Evolutionary conservation across 2,888 invertebrate species (phyloP).

Genomic region (Sepiola atlantica): DNA sequence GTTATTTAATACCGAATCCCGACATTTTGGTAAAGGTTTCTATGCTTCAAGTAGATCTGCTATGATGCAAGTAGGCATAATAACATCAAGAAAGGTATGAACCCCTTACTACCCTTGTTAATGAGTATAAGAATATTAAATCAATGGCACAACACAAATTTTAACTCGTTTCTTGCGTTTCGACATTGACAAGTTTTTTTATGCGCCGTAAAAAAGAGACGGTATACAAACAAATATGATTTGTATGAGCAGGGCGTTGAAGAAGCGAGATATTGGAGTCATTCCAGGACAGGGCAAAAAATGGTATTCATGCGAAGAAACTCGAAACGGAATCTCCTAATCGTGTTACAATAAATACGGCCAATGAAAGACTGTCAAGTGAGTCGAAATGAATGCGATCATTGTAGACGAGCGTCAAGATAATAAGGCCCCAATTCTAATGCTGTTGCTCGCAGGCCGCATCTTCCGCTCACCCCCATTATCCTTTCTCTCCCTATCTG

Average conservation of each 20-base stretch:
- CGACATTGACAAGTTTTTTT: too few species aligned
- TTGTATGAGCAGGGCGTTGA: background rate
- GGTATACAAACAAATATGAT: background rate
- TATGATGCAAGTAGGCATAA: too few species aligned
- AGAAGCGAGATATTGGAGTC: background rate
- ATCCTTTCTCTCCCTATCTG: background rate
- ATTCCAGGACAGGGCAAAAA: background rate
- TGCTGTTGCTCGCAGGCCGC: background rate
- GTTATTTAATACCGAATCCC: too few species aligned
- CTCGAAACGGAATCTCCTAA: background rate
- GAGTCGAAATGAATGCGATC: background rate
- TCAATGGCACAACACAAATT: too few species aligned
- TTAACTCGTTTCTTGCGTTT: too few species aligned
- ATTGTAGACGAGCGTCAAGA: background rate
- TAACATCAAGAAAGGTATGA: too few species aligned
- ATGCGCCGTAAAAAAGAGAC: too few species aligned
- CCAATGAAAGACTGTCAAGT: background rate
- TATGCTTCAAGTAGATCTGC: too few species aligned
- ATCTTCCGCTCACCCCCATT: too few species aligned
- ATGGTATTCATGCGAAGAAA: background rate
- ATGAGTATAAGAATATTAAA: too few species aligned
- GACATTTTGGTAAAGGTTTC: too few species aligned
- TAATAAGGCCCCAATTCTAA: constrained; percentile 10
- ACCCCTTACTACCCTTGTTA: too few species aligned
- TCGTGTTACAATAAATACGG: background rate